A percentile compares a stretch with the other conserved stretches of the same genome.
These are phyloP conservation scores for Therioaphis trifolii DNA, from an alignment of 2,888 invertebrate genomes.

Conservation along the genomic window DNA sequence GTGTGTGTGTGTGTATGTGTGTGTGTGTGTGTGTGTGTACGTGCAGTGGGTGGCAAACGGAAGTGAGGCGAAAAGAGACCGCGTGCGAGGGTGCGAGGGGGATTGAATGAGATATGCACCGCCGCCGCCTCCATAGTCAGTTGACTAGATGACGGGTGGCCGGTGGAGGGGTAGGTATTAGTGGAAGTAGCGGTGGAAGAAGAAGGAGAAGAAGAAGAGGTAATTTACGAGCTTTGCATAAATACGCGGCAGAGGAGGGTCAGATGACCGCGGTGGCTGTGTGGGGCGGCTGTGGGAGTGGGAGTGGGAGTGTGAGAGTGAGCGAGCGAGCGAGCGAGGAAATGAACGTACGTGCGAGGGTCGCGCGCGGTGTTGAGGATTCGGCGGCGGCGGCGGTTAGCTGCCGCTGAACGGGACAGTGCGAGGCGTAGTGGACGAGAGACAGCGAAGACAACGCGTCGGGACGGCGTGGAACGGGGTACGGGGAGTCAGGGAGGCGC, in stretches of 20 bases:
- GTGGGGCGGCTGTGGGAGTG: too few relatives aligned
- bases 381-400: not conserved
- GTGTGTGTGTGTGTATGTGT: not conserved
- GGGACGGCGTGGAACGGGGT: not conserved
- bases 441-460: not conserved
- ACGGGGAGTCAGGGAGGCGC: not conserved
- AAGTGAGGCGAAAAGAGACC: slow-evolving; percentile 19
- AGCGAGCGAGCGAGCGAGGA: not conserved
- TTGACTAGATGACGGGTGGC: not conserved
- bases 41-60: not conserved
- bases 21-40: not conserved
- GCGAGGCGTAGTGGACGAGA: not conserved
- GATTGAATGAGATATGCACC: slow-evolving; percentile 22
- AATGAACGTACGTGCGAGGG: not conserved
- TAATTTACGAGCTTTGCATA: slow-evolving; percentile 62
- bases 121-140: not conserved
- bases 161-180: not conserved
- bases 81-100: slow-evolving; percentile 9
- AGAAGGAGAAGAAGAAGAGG: slow-evolving; percentile 35
- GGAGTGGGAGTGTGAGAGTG: not conserved
- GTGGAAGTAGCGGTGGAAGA: not conserved
- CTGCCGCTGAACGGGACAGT: not conserved
- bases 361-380: not conserved
- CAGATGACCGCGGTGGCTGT: slow-evolving; percentile 18
- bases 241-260: slow-evolving; percentile 26